phyloP scores from a whole-genome alignment of 2,797 vertebrate species.

The Arrhamphus sclerolepis region DNA sequence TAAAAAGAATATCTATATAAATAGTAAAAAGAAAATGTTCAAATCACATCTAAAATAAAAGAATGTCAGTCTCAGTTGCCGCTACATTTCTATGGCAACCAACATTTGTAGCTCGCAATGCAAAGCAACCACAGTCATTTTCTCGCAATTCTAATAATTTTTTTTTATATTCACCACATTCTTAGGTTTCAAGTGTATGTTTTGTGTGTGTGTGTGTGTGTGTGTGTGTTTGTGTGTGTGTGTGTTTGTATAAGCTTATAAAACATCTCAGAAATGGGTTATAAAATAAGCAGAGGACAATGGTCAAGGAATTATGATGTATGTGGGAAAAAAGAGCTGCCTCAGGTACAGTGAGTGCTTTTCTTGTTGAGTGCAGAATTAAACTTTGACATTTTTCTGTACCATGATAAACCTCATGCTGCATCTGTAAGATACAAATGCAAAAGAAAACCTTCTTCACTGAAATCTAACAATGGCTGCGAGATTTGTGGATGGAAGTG shows the following conservation, averaged over 20 bases:
- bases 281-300: conserved; percentile 15
- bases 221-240: neutral
- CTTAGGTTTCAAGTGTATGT: neutral
- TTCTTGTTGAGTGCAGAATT: conserved; percentile 16
- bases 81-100: too few species aligned
- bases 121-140: too few species aligned
- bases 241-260: conserved; percentile 18
- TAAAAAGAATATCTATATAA: too few species aligned
- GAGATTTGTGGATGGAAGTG: conserved; percentile 45
- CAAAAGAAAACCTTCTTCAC: conserved; percentile 30
- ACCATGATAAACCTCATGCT: conserved; percentile 29
- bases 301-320: conserved; percentile 3
- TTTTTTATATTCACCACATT: neutral
- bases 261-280: neutral
- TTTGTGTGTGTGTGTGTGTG: conserved; percentile 16
- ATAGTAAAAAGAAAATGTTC: too few species aligned
- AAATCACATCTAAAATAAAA: too few species aligned
- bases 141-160: too few species aligned
- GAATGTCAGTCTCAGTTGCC: too few species aligned
- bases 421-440: conserved; percentile 32
- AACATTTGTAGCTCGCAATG: too few species aligned
- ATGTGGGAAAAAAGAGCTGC: conserved; percentile 2
- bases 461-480: conserved; percentile 37
- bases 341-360: too few species aligned
- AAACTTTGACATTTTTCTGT: conserved; percentile 12